Evolutionary conservation across 1,140 invertebrate species (phyloP), one percentile per base, ranked within the genome.

Genomic region (Heliconius himera): DNA sequence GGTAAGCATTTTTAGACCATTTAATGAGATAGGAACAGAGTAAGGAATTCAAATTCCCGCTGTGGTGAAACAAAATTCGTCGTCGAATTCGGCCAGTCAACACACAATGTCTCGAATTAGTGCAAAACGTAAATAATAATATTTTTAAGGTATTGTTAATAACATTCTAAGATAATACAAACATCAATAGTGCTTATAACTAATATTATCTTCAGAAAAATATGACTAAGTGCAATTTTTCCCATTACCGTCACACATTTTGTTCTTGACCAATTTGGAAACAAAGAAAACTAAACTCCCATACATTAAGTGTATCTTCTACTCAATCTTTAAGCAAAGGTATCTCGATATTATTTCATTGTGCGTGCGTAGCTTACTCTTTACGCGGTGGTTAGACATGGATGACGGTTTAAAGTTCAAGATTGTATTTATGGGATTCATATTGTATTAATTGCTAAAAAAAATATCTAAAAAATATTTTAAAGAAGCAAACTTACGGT

Each of bases 231-330:
- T 66, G 60, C 60, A 66, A 66, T 66, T 66, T 66, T 66, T 66
- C 60, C 60, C 60, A 66, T 66, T 29, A 66, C 60, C 60, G 36
- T 41, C 54, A 66, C 29, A 70, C 26, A 76, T 71, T 60, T 72
- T 41, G 74, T 76, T 70, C 74, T 76, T 76, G 74, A 76, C 74
- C 74, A 76, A 70, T 76, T 46, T 76, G n/a, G 16, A 66, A 76
- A 76, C 74, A 76, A 76, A 76, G 74, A 76, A 76, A 76, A 76
- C 36, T 75, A 66, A 60, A 66, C 74, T 66, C 74, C 29, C 74
- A 75, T 60, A 38, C 74, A 75, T 76, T 76, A 76, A 70, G 51
- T 41, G 66, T 76, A 76, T 76, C 74, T 70, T 76, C 66, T 33
- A 70, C 18, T 76, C 73, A 70, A 76, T 76, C 74, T 76, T 29